phyloP scores from a whole-genome alignment of 2,113 vertebrate species.

The Anser cygnoides region DNA sequence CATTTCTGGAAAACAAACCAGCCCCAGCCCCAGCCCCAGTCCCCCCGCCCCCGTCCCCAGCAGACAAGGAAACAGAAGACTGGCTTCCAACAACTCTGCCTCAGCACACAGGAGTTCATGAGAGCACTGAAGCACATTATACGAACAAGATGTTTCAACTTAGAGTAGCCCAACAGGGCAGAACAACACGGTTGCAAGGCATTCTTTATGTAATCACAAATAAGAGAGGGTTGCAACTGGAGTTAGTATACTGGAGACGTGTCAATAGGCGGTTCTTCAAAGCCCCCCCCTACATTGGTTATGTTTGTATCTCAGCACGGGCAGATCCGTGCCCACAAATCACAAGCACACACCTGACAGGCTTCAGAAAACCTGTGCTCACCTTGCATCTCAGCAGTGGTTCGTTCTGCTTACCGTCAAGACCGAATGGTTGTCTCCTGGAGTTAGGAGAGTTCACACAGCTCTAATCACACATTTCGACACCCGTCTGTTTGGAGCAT shows the following conservation, averaged over 20 bases:
- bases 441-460: neutral
- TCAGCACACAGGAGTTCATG: conserved; percentile 40
- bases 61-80: conserved; percentile 32
- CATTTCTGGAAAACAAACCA: conserved; percentile 45
- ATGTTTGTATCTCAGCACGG: fast-evolving
- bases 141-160: conserved; percentile 65
- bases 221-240: neutral
- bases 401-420: neutral
- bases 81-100: conserved; percentile 39
- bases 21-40: neutral
- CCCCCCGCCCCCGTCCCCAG: neutral
- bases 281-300: neutral
- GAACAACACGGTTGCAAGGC: conserved; percentile 29
- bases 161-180: conserved; percentile 53
- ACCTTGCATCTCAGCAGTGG: neutral
- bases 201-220: conserved; percentile 26
- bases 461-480: neutral
- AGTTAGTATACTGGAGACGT: neutral
- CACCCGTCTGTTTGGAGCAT: neutral
- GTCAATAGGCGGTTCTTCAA: conserved; percentile 10
- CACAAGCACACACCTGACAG: neutral
- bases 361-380: neutral
- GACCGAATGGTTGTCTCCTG: neutral
- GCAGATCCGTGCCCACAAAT: neutral
- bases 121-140: conserved; percentile 62